These are phyloP conservation scores for Mythimna vitellina DNA, from an alignment of 2,888 invertebrate species.

Conservation along the genomic window DNA sequence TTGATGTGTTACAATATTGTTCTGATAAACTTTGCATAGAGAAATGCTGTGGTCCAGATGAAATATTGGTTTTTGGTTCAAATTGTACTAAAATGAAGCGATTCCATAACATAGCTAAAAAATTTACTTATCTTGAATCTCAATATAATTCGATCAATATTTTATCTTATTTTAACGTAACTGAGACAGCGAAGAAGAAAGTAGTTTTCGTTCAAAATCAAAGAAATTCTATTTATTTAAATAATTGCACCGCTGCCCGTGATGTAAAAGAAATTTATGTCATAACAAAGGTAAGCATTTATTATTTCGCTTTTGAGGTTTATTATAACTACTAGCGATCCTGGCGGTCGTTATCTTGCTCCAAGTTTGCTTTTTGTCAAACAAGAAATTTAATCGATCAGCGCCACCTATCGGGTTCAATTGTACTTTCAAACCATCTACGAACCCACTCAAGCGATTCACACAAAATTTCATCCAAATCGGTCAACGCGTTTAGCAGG, in stretches of 20 bases:
- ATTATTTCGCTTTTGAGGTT: too few species aligned
- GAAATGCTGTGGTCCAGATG: slow-evolving; percentile 15
- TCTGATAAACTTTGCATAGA: slow-evolving; percentile 12
- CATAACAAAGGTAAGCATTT: slow-evolving; percentile 17
- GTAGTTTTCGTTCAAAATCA: slow-evolving; percentile 4
- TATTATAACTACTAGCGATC: too few species aligned
- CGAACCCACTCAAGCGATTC: too few species aligned
- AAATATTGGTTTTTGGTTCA: neutral
- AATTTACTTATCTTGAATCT: neutral
- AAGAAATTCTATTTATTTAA: neutral
- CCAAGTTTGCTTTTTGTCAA: too few species aligned
- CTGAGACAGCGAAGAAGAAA: neutral
- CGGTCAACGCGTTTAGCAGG: too few species aligned
- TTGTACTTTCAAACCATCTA: too few species aligned
- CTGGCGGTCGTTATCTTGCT: too few species aligned
- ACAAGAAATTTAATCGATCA: too few species aligned
- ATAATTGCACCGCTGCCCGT: neutral
- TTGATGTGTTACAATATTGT: slow-evolving; percentile 12
- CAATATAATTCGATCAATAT: neutral
- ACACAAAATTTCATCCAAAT: too few species aligned
- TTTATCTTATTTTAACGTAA: slow-evolving; percentile 2
- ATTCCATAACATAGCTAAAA: too few species aligned
- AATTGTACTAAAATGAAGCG: neutral
- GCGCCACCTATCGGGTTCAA: too few species aligned
- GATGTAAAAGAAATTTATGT: neutral